These are phyloP conservation scores for Syncerus caffer DNA, from an alignment of 2,797 vertebrate species.

Conservation along the genomic window DNA sequence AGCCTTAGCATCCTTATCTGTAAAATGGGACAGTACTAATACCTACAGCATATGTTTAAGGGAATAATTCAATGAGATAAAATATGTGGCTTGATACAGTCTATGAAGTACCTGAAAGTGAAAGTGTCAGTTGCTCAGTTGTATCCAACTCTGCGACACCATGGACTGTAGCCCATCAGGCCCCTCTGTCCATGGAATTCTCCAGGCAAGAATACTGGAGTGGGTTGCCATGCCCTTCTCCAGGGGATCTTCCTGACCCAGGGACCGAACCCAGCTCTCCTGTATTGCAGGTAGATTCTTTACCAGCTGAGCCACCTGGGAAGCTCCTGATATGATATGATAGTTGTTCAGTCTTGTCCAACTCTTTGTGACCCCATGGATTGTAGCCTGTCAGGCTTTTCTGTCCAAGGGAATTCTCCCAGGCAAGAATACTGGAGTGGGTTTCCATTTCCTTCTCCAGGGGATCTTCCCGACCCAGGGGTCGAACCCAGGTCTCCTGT, in stretches of 20 bases:
- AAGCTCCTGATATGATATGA: neutral
- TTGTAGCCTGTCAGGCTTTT: neutral
- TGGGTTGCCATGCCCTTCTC: neutral
- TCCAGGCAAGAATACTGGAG: neutral
- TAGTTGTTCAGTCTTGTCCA: neutral
- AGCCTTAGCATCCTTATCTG: neutral
- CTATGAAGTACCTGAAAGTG: neutral
- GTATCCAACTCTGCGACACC: neutral
- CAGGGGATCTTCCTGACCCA: neutral
- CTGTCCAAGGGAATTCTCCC: neutral
- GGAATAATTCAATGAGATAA: neutral
- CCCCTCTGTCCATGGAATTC: neutral
- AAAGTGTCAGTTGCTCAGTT: neutral
- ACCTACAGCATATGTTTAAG: neutral
- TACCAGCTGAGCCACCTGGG: neutral
- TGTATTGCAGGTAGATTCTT: neutral
- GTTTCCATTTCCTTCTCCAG: neutral
- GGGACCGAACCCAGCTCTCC: fast-evolving
- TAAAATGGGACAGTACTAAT: neutral
- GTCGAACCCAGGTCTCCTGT: neutral
- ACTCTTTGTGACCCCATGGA: neutral
- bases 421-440: neutral
- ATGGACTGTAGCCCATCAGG: neutral
- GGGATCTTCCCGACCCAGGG: neutral
- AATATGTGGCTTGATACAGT: neutral